These are phyloP conservation scores for Liodrosophila aerea DNA, from an alignment of 2,888 invertebrate genomes.

Conservation along the genomic window DNA sequence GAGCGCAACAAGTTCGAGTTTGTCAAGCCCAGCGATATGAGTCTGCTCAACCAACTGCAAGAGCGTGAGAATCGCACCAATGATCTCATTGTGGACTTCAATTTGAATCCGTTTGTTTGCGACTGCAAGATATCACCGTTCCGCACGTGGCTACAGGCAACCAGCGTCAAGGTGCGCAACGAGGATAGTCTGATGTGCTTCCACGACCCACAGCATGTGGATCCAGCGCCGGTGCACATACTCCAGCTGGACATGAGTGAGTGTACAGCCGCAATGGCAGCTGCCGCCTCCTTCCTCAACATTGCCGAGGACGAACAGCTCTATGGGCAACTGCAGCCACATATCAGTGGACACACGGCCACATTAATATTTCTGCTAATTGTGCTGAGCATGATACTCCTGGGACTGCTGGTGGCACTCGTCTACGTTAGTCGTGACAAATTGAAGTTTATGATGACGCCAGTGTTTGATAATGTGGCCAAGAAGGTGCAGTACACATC, in stretches of 20 bases:
- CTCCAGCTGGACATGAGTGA: slow-evolving; percentile 74
- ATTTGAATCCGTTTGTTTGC: slow-evolving; percentile 88
- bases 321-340: slow-evolving; percentile 56
- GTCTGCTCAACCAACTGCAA: slow-evolving; percentile 84
- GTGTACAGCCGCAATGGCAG: slow-evolving; percentile 77
- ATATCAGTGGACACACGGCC: slow-evolving; percentile 80
- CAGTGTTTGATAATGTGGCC: slow-evolving; percentile 86
- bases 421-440: slow-evolving; percentile 86
- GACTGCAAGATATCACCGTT: slow-evolving; percentile 86
- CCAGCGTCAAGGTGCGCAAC: slow-evolving; percentile 85
- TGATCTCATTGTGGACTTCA: slow-evolving; percentile 85
- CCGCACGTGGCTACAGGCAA: slow-evolving; percentile 86
- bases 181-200: slow-evolving; percentile 84
- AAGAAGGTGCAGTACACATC: slow-evolving; percentile 89
- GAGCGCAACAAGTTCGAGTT: slow-evolving; percentile 86
- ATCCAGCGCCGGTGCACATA: slow-evolving; percentile 73
- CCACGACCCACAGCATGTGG: slow-evolving; percentile 67
- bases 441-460: slow-evolving; percentile 85
- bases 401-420: slow-evolving; percentile 84
- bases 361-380: slow-evolving; percentile 83
- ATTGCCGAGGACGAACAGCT: slow-evolving; percentile 68
- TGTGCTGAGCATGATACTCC: slow-evolving; percentile 84
- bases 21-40: slow-evolving; percentile 84
- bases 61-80: slow-evolving; percentile 79
- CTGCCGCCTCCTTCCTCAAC: slow-evolving; percentile 75